These are phyloP conservation scores for Parasteatoda lunata DNA, from an alignment of 2,888 invertebrate species.

Conservation along the genomic window DNA sequence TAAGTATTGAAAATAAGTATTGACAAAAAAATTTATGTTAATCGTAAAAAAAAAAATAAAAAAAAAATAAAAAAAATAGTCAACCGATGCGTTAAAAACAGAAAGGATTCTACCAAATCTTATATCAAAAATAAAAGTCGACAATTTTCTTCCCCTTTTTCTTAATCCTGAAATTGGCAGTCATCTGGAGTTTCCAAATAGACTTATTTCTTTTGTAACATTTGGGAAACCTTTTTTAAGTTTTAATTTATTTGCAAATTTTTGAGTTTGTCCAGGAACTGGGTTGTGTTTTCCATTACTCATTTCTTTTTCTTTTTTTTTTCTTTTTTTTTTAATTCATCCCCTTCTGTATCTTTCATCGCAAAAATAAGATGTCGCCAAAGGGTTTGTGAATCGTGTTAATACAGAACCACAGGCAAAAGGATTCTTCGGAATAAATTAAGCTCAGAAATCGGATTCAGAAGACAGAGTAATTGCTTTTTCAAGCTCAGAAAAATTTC, in stretches of 20 bases:
- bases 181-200: conserved; percentile 41
- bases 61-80: too few species aligned
- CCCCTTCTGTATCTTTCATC: background rate
- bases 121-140: conserved; percentile 45
- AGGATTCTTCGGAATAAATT: conserved; percentile 56
- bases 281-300: conserved; percentile 29
- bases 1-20: too few species aligned
- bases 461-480: conserved; percentile 61
- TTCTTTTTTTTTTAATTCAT: conserved; percentile 11
- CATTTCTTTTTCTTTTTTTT: conserved; percentile 27
- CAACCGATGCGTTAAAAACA: too few species aligned
- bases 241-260: conserved; percentile 68
- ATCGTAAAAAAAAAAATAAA: too few species aligned
- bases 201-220: conserved; percentile 50
- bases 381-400: conserved; percentile 37
- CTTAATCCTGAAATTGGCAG: conserved; percentile 51
- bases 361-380: background rate
- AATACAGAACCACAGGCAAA: conserved; percentile 52
- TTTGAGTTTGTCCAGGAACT: conserved; percentile 65
- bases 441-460: conserved; percentile 24
- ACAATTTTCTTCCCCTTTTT: background rate
- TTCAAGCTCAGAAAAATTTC: conserved; percentile 4
- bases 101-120: too few species aligned
- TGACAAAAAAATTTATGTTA: too few species aligned
- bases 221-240: conserved; percentile 54